Evolutionary conservation across 2,113 vertebrate species (phyloP).

Genomic region (Saccopteryx leptura): DNA sequence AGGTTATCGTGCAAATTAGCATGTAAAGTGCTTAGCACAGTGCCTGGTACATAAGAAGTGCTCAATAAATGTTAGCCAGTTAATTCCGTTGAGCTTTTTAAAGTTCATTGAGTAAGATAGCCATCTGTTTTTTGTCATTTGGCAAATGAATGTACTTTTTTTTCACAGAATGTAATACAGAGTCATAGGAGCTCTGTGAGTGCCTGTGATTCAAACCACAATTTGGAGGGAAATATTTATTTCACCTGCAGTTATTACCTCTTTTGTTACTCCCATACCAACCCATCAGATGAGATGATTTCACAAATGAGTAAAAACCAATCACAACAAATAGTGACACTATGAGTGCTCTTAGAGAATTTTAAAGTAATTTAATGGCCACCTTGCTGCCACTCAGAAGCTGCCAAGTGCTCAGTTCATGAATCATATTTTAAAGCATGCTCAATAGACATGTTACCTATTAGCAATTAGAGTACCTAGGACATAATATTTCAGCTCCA

Average conservation of each 20-base stretch:
- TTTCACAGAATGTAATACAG: neutral
- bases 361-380: neutral
- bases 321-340: neutral
- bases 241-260: neutral
- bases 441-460: neutral
- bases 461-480: neutral
- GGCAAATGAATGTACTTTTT: slow-evolving; percentile 24
- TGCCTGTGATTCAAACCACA: neutral
- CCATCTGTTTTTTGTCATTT: neutral
- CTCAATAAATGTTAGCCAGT: slow-evolving; percentile 80
- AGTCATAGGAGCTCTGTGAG: neutral
- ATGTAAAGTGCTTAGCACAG: slow-evolving; percentile 60
- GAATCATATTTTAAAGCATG: neutral
- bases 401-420: neutral
- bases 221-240: neutral
- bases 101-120: neutral
- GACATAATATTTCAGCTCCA: neutral
- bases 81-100: neutral
- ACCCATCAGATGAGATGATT: neutral
- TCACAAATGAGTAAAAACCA: slow-evolving; percentile 8
- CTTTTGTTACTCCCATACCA: slow-evolving; percentile 14
- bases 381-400: neutral
- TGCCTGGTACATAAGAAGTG: slow-evolving; percentile 75
- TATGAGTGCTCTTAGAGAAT: slow-evolving; percentile 8
- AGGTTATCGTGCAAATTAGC: neutral